Evolutionary conservation across 2,113 vertebrate species (phyloP).

Genomic region (Hyla sarda): DNA sequence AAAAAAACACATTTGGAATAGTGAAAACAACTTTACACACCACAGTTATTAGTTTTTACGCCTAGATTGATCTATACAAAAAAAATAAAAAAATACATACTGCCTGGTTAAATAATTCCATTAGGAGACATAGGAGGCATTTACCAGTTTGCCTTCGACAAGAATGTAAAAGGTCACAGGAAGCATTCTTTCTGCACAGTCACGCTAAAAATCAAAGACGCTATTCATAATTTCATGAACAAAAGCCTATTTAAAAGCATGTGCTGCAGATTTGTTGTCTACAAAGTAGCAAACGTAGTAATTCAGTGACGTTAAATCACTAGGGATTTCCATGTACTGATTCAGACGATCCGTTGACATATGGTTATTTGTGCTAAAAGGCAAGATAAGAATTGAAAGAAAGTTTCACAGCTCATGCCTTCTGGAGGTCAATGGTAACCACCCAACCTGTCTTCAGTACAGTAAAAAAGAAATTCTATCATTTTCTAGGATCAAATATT

Average conservation of each 20-base stretch:
- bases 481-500: slow-evolving; percentile 88
- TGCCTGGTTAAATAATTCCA: slow-evolving; percentile 1
- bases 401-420: background rate
- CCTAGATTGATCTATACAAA: too few species aligned
- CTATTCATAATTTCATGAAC: slow-evolving; percentile 45
- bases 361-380: background rate
- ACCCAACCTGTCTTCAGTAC: background rate
- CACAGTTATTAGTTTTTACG: too few species aligned
- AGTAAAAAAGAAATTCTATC: slow-evolving; percentile 47
- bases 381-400: background rate
- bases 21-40: background rate
- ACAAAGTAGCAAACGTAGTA: slow-evolving; percentile 29
- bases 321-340: slow-evolving; percentile 2
- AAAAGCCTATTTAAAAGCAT: slow-evolving; percentile 45
- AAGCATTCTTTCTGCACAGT: slow-evolving; percentile 47
- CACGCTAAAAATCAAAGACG: slow-evolving; percentile 52
- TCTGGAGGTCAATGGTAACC: background rate
- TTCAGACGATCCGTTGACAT: background rate
- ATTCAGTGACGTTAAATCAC: background rate
- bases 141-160: slow-evolving; percentile 9
- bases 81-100: too few species aligned
- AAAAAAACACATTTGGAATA: background rate
- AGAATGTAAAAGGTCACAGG: slow-evolving; percentile 48
- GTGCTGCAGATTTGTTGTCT: slow-evolving; percentile 37
- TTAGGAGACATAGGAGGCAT: slow-evolving; percentile 22